phyloP scores from a whole-genome alignment of 2,113 vertebrate genomes.

The Archilochus colubris region DNA sequence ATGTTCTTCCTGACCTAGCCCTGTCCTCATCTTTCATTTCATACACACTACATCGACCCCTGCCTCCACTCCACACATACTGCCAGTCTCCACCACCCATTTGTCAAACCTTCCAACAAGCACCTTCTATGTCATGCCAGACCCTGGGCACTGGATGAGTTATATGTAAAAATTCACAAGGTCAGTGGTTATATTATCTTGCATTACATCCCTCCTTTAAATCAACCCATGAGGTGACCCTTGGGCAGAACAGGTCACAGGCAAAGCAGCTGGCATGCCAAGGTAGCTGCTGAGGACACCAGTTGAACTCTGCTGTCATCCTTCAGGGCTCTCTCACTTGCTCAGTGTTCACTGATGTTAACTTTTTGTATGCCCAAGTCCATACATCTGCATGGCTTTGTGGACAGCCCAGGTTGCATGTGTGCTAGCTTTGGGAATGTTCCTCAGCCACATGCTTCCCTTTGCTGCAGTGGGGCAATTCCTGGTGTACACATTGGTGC shows the following conservation, averaged over 20 bases:
- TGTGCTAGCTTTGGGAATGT: accelerated
- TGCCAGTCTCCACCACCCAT: slow-evolving; percentile 1
- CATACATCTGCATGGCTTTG: background rate
- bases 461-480: background rate
- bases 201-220: background rate
- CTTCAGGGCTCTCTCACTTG: accelerated
- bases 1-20: slow-evolving; percentile 41
- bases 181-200: background rate
- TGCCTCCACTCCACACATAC: background rate
- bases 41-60: background rate
- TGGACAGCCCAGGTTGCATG: background rate
- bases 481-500: background rate
- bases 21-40: slow-evolving; percentile 53
- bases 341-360: accelerated
- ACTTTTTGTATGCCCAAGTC: background rate
- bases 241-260: background rate
- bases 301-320: background rate
- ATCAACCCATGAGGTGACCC: background rate
- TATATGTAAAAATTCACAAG: slow-evolving; percentile 22
- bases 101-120: slow-evolving; percentile 2
- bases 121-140: background rate
- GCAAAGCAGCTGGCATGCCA: background rate
- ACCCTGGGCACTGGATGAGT: background rate
- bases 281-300: background rate
- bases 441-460: background rate